A percentile compares a stretch with the other conserved stretches of the same genome.
Conservation (phyloP, 2,888 invertebrate genomes). For the Geophilus truncorum region DNA sequence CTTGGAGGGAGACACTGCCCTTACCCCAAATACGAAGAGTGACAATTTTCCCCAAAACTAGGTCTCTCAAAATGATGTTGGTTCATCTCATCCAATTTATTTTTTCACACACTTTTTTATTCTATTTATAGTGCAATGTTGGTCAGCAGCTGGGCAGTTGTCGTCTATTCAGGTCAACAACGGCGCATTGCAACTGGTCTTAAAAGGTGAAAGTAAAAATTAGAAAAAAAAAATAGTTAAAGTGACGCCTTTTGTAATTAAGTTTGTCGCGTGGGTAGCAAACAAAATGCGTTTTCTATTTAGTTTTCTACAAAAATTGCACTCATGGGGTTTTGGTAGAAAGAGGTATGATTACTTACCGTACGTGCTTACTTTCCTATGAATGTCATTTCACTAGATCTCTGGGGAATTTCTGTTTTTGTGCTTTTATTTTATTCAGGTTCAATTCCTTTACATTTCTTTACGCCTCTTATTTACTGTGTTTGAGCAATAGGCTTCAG, state of each 20-base stretch:
- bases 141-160: not conserved
- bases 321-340: not conserved
- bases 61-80: not conserved
- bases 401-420: not conserved
- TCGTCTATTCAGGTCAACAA: not conserved
- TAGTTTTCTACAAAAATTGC: not conserved
- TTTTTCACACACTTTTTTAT: not conserved
- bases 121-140: conserved; percentile 1
- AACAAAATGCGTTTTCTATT: not conserved
- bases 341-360: not conserved
- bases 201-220: conserved; percentile 27
- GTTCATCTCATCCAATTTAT: not conserved
- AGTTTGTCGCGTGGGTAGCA: not conserved
- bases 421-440: not conserved
- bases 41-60: too few species aligned
- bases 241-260: not conserved
- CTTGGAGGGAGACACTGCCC: too few species aligned
- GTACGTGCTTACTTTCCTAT: not conserved
- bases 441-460: not conserved
- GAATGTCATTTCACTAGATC: not conserved
- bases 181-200: conserved; percentile 28
- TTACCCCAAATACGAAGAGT: too few species aligned
- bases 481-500: too few species aligned
- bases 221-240: not conserved
- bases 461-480: not conserved